Evolutionary conservation across 2,888 invertebrate species (phyloP).

Genomic region (Cremastinae sp.): DNA sequence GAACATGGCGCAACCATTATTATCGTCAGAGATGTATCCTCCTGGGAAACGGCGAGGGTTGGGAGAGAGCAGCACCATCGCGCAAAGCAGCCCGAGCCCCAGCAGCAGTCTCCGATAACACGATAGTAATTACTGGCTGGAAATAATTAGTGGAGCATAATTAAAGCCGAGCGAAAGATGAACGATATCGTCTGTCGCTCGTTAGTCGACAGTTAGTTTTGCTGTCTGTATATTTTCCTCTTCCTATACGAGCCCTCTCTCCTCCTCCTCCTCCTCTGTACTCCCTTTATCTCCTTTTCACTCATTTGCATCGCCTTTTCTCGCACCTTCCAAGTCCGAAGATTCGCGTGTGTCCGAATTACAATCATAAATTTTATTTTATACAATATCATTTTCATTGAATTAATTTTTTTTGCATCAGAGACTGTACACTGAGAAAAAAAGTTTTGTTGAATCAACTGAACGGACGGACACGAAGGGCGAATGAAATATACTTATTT

Average conservation of each 20-base stretch:
- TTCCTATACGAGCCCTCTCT: constrained; percentile 32
- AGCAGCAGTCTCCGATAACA: constrained; percentile 74
- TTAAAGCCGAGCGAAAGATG: constrained; percentile 77
- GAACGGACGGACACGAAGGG: too few relatives aligned
- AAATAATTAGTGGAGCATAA: constrained; percentile 77
- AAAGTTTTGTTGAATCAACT: too few relatives aligned
- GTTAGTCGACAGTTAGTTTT: constrained; percentile 74
- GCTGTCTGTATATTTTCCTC: constrained; percentile 66
- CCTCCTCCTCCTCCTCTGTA: constrained; percentile 11
- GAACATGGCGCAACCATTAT: constrained; percentile 66
- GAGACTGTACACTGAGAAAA: too few relatives aligned
- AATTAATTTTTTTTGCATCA: too few relatives aligned
- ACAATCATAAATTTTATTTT: too few relatives aligned
- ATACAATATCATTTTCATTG: too few relatives aligned
- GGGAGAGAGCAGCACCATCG: constrained; percentile 24
- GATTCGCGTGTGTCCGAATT: too few relatives aligned
- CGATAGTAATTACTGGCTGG: constrained; percentile 76
- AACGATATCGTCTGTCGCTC: constrained; percentile 77
- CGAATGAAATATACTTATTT: too few relatives aligned
- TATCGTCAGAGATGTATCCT: constrained; percentile 73
- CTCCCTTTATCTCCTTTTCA: constrained; percentile 5
- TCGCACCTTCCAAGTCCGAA: too few relatives aligned
- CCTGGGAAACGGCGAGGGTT: constrained; percentile 64
- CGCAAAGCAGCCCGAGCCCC: constrained; percentile 36
- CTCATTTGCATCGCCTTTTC: background rate